Conservation (phyloP, 2,797 vertebrate species). For the Tangara arthus region DNA sequence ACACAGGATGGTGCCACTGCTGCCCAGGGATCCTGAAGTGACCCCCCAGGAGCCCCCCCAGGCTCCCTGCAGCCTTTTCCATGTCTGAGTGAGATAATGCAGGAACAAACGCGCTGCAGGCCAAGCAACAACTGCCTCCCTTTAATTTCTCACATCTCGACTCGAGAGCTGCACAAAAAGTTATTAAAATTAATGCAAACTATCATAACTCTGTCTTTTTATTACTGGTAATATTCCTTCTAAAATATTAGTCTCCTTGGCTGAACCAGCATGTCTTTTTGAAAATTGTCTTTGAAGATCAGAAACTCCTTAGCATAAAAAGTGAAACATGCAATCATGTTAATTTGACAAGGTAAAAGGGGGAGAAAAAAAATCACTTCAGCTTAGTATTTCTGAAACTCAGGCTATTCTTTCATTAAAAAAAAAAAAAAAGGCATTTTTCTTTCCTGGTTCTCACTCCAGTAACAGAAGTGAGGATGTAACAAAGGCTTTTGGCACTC, state of each 20-base stretch:
- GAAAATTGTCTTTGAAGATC: constrained; percentile 66
- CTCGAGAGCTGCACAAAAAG: constrained; percentile 53
- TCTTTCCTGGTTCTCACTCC: not conserved
- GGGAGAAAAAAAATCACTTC: not conserved
- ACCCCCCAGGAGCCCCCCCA: not conserved
- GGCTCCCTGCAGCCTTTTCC: not conserved
- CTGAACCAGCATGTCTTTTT: constrained; percentile 53
- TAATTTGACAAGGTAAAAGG: constrained; percentile 60
- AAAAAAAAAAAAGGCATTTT: not conserved
- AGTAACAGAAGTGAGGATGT: not conserved
- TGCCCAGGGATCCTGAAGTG: not conserved
- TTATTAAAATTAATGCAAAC: constrained; percentile 75
- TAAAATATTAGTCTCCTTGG: constrained; percentile 71
- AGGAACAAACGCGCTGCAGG: constrained; percentile 15
- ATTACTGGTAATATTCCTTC: constrained; percentile 68
- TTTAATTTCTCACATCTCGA: constrained; percentile 60
- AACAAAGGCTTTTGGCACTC: not conserved
- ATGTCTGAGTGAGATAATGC: not conserved
- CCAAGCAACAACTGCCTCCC: constrained; percentile 39
- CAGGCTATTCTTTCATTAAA: constrained; percentile 8
- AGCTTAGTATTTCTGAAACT: constrained; percentile 40
- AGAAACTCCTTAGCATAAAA: constrained; percentile 57
- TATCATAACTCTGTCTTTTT: constrained; percentile 71
- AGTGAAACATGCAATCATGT: constrained; percentile 58
- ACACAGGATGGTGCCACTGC: not conserved